These are phyloP conservation scores for Poecilus cupreus DNA, from an alignment of 2,888 invertebrate species.

Conservation along the genomic window DNA sequence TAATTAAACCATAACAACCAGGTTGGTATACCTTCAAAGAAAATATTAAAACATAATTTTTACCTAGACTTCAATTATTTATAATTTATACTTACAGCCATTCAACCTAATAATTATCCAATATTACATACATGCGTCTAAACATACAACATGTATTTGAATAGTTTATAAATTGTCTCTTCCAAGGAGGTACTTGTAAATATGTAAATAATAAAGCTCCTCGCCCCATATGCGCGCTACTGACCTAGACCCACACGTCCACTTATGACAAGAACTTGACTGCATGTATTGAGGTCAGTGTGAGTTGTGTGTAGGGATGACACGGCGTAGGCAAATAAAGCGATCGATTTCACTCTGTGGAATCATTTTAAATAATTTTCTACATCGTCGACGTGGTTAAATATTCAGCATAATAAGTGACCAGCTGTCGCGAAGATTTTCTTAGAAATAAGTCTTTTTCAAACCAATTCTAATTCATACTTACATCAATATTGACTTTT, in stretches of 20 bases:
- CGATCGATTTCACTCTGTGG: neutral
- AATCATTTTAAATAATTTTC: conserved; percentile 34
- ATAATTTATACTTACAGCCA: neutral
- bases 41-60: neutral
- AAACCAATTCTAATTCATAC: no score
- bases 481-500: no score
- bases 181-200: neutral
- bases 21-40: no score
- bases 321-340: neutral
- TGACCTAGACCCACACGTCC: conserved; percentile 15
- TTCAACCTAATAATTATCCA: neutral
- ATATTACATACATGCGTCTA: neutral
- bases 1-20: no score
- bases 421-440: no score
- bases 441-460: no score
- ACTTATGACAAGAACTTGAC: neutral
- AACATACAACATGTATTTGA: neutral
- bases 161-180: neutral
- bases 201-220: neutral
- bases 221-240: neutral
- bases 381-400: neutral
- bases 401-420: neutral
- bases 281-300: neutral
- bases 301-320: neutral
- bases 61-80: no score